These are phyloP conservation scores for Marasmarcha lunaedactyla DNA, from an alignment of 2,888 invertebrate species.

Conservation along the genomic window DNA sequence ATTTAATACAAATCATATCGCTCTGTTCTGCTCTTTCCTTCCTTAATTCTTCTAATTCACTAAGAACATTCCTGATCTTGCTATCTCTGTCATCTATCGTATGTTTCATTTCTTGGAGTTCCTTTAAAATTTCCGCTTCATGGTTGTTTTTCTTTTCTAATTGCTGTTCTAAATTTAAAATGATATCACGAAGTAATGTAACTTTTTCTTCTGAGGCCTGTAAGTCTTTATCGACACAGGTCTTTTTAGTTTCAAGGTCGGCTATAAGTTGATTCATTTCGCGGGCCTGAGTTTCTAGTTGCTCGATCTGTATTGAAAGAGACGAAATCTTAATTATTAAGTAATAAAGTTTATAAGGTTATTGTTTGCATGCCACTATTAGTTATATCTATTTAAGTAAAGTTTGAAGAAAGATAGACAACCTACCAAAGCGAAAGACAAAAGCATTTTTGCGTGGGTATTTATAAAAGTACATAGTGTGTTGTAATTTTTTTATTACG, in stretches of 20 bases:
- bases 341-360: no score
- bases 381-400: no score
- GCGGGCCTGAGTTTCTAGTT: slow-evolving; percentile 80
- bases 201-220: slow-evolving; percentile 83
- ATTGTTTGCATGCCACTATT: no score
- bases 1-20: slow-evolving; percentile 37
- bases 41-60: slow-evolving; percentile 64
- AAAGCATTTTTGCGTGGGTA: no score
- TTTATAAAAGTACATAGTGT: no score
- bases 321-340: no score
- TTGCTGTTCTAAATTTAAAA: slow-evolving; percentile 81
- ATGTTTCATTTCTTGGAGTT: slow-evolving; percentile 67
- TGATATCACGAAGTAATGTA: slow-evolving; percentile 79
- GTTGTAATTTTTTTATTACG: no score
- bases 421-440: no score
- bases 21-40: slow-evolving; percentile 50
- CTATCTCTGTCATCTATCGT: slow-evolving; percentile 68
- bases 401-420: no score
- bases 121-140: slow-evolving; percentile 72
- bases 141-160: slow-evolving; percentile 74
- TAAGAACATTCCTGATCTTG: slow-evolving; percentile 65
- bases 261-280: slow-evolving; percentile 74
- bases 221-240: slow-evolving; percentile 77
- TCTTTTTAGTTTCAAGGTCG: slow-evolving; percentile 72
- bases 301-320: slow-evolving; percentile 86